These are phyloP conservation scores for Conomelus anceps DNA, from an alignment of 2,888 invertebrate species.

Conservation along the genomic window DNA sequence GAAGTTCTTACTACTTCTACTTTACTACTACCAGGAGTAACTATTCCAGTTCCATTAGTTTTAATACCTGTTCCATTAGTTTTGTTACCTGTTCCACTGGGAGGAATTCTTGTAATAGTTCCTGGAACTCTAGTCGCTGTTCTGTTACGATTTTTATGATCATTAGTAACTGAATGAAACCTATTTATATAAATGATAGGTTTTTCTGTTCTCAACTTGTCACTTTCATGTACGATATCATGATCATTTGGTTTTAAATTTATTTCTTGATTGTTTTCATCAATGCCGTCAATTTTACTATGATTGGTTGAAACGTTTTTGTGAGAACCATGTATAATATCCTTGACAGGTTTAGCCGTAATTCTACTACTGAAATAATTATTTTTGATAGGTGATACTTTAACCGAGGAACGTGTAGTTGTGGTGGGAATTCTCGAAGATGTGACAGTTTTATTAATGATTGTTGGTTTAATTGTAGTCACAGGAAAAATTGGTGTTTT, in stretches of 20 bases:
- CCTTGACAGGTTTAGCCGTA: background rate
- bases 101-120: background rate
- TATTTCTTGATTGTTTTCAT: background rate
- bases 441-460: background rate
- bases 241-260: background rate
- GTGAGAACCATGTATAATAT: background rate
- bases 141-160: background rate
- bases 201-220: background rate
- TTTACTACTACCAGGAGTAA: background rate
- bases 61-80: background rate
- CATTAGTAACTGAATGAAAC: background rate
- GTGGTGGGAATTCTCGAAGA: background rate
- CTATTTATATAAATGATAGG: background rate
- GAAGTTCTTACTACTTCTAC: background rate
- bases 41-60: background rate
- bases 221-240: background rate
- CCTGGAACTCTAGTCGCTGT: background rate
- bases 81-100: background rate
- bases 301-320: background rate
- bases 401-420: background rate
- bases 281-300: background rate
- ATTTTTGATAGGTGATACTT: background rate
- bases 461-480: conserved; percentile 21
- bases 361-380: background rate
- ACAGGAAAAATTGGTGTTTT: conserved; percentile 25